These are phyloP conservation scores for Deilephila elpenor DNA, from an alignment of 2,888 invertebrate genomes.

Conservation along the genomic window DNA sequence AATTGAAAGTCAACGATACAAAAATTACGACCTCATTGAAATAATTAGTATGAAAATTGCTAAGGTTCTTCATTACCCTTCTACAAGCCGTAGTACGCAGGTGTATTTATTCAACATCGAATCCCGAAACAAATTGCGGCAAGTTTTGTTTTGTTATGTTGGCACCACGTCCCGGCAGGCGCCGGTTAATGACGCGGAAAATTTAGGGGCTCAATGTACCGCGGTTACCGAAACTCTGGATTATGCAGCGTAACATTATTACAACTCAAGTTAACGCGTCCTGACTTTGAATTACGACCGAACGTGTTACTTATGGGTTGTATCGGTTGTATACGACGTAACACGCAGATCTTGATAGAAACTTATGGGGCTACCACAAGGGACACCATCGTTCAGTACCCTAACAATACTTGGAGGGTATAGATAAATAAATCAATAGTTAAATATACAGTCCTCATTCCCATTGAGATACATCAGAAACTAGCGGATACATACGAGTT, in stretches of 20 bases:
- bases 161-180: slow-evolving; percentile 36
- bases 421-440: not conserved
- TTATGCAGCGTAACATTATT: slow-evolving; percentile 64
- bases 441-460: too few species aligned
- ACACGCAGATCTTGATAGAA: not conserved
- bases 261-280: slow-evolving; percentile 38
- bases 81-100: slow-evolving; percentile 2
- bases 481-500: too few species aligned
- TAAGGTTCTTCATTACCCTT: not conserved
- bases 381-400: too few species aligned
- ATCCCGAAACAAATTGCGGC: slow-evolving; percentile 28
- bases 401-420: not conserved
- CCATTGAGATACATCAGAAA: too few species aligned
- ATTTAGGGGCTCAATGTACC: slow-evolving; percentile 58
- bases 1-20: too few species aligned
- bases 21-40: too few species aligned
- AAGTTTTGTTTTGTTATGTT: slow-evolving; percentile 48
- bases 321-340: not conserved
- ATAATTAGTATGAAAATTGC: too few species aligned
- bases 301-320: slow-evolving; percentile 32
- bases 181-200: slow-evolving; percentile 72
- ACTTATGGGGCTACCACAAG: too few species aligned
- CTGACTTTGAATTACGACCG: slow-evolving; percentile 36
- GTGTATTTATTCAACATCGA: slow-evolving; percentile 27
- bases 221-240: slow-evolving; percentile 58